A percentile compares a stretch with the other conserved stretches of the same genome.
Evolutionary conservation across 2,113 vertebrate species (phyloP).

Genomic region (Shinisaurus crocodilurus): DNA sequence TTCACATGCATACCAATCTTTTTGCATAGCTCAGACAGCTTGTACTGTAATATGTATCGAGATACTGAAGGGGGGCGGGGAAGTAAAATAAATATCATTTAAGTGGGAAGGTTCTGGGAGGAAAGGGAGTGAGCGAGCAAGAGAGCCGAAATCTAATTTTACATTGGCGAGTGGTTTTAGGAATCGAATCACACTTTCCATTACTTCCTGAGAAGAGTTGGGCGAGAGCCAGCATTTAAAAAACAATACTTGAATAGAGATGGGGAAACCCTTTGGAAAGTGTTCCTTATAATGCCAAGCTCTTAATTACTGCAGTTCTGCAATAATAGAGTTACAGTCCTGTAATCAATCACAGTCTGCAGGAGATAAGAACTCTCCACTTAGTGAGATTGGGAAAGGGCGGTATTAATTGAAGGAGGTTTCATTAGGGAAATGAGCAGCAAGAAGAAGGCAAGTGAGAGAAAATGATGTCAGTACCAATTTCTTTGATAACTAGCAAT

Average conservation of each 20-base stretch:
- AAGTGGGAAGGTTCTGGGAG: background rate
- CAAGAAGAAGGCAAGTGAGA: background rate
- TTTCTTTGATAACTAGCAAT: constrained; percentile 1
- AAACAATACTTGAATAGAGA: constrained; percentile 17
- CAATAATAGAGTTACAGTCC: background rate
- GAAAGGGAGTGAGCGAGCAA: background rate
- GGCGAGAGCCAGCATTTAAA: background rate
- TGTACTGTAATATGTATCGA: background rate
- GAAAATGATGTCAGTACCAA: background rate
- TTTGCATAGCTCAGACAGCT: background rate
- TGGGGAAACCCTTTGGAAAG: background rate
- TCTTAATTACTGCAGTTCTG: background rate
- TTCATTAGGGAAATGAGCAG: constrained; percentile 10
- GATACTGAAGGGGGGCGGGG: too few species aligned
- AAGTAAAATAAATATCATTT: background rate
- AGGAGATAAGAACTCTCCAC: constrained; percentile 2
- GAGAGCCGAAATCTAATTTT: background rate
- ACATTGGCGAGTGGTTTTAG: background rate
- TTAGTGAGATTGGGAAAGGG: background rate
- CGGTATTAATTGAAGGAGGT: background rate
- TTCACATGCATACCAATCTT: background rate
- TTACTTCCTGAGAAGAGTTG: background rate
- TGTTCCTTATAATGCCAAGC: background rate
- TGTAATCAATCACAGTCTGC: constrained; percentile 1
- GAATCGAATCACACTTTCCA: background rate